Evolutionary conservation across 2,888 invertebrate species (phyloP).

Genomic region (Pomacea canaliculata): DNA sequence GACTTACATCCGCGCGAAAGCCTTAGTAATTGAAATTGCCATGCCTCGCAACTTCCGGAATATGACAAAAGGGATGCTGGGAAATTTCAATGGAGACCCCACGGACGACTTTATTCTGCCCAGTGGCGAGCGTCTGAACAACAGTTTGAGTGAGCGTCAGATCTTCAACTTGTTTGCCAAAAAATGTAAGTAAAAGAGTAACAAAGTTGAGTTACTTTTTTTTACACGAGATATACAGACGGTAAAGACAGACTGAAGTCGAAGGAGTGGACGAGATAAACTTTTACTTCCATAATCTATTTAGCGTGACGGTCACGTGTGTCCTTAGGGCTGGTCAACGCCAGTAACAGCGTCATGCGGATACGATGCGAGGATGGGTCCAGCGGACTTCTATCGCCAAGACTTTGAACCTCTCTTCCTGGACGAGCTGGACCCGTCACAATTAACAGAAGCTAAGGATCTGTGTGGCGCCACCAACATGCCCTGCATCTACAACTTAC

Average conservation of each 20-base stretch:
- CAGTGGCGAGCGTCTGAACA: constrained; percentile 21
- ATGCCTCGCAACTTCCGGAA: constrained; percentile 7
- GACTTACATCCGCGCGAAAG: background rate
- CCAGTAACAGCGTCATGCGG: background rate
- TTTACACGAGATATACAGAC: too few species aligned
- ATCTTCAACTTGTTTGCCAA: background rate
- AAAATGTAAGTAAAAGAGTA: too few species aligned
- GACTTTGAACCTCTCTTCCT: background rate
- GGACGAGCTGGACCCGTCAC: background rate
- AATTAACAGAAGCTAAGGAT: background rate
- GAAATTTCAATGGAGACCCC: constrained; percentile 29
- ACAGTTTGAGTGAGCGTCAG: constrained; percentile 12
- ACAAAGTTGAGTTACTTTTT: too few species aligned
- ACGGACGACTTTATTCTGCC: constrained; percentile 28
- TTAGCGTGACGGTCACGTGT: background rate
- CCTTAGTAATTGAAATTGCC: constrained; percentile 18
- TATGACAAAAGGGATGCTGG: constrained; percentile 30
- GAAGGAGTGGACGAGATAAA: too few species aligned
- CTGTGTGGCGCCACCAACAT: background rate
- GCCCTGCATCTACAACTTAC: background rate
- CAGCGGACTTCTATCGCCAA: background rate
- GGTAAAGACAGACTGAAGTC: too few species aligned
- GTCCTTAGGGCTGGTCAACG: background rate
- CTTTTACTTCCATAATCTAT: too few species aligned
- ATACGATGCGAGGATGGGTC: background rate